Base-by-base conservation (phyloP, 2,113 vertebrate genomes). In the Xenopus tropicalis region DNA sequence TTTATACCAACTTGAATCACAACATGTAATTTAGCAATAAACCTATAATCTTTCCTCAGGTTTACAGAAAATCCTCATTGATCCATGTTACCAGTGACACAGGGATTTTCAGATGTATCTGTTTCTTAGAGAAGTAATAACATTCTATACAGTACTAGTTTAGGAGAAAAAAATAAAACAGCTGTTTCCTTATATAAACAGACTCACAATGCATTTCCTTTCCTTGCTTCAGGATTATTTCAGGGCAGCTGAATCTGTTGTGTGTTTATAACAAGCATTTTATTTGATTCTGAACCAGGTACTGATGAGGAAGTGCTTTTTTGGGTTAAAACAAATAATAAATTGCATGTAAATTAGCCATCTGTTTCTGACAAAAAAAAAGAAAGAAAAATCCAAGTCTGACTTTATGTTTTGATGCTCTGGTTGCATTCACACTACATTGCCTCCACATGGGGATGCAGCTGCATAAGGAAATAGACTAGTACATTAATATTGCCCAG, bases 171-270 rank as follows among this genome's bases (percentile, higher is more conserved):
- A 48, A 48, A 44, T 25, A 64, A 3, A 65, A 61, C 52, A 65
- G 25, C 61, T 56, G 54, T 65, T 56, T 65, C 22, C 58, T 51
- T 17, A 72, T 48, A 8, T 48, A 48, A 48, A 17, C 46, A 48
- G 3, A 14, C 46, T 65, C 52, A 22, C 13, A 73, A 20, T 46
- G 51, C 29, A 44, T 29, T 46, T 25, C 57, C 21, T 51, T 56
- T 65, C 48, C 64, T 21, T 51, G 24, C 25, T 58, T 66, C 21
- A 58, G 52, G 62, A 73, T 73, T 51, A 66, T 66, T 73, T 73
- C 71, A 73, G 62, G 71, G 57, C 71, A 73, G 37, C 62, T 46
- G 61, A 54, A 56, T 72, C 61, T 72, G 71, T 62, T 73, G 63
- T 46, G 62, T 46, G 65, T 57, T 51, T n/a, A 23, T 62, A 73